Base-by-base conservation (phyloP, 2,888 invertebrate species). In the Ypsolopha scabrella region DNA sequence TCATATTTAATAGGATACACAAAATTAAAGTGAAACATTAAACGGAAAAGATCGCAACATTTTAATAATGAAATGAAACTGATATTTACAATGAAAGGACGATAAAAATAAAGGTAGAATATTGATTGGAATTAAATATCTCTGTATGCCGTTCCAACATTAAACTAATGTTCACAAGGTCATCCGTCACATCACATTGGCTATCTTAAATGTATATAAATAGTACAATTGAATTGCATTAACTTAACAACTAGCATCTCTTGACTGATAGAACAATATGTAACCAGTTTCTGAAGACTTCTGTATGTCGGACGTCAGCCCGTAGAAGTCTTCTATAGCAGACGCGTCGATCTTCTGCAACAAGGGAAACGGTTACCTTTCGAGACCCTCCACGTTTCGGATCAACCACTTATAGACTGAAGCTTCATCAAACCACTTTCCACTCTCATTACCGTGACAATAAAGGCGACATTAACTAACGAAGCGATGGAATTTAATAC, bases 251-350 rank as follows among this genome's bases (percentile, higher is more conserved):
- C 82, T 86, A 82, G 81, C 85, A 61, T 96, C 95, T 70, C 94
- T 91, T 54, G 97, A 97, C 83, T 98, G 98, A 88, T 99, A 99
- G 88, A 99, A 99, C 67, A 99, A 88, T 76, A 99, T 99, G 86
- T 99, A 99, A 66, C 99, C 99, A 51, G 99, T 99, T 88, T 99
- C 99, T 41, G 99, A 99, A 60, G 98, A 98, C 86, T 99, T 99
- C 80, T 98, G 98, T 73, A 97, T 94, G 80, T 99, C 99, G 56
- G 98, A 97, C 53, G 99, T 97, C 70, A 99, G 91, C 72, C 99
- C 99, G 87, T 98, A 99, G 86, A 99, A 99, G 83, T 99, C 99
- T 90, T 99, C 99, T 85, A 99, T 98, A 62, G 96, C 94, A 53
- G 98, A 96, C 51, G 98, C 96, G 77, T 99, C 99, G 70, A 99